Base-by-base conservation (phyloP, 1,140 invertebrate genomes). In the Pogonomyrmex californicus region DNA sequence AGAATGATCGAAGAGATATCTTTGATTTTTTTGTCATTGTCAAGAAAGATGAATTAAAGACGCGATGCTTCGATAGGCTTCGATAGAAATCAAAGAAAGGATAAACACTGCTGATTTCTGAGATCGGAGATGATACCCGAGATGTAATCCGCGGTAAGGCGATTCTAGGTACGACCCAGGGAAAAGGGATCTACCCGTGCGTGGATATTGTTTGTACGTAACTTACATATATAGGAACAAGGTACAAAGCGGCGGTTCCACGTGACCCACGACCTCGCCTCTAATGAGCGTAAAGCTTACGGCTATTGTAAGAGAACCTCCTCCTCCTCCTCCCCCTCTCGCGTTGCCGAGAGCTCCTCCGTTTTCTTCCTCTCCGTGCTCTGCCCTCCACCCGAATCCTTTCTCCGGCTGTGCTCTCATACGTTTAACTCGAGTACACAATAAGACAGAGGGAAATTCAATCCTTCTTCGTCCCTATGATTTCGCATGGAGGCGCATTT, bases 261-360 rank as follows among this genome's bases (percentile, higher is more conserved):
- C 73, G 68, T 85, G 91, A 92, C 92, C 92, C 91, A 81, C 88
- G 93, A 94, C 93, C 92, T 87, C 68, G 73, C 76, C 92, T 93
- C 92, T 95, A 94, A 95, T 94, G 93, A 95, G 91, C 92, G 91
- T 92, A 82, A 91, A 92, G 92, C 92, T 83, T 83, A 90, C 90
- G 91, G 93, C 92, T 93, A 94, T 94, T 94, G 93, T 94, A 88
- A 89, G 54, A 86, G 71, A 76, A 76, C 66, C 89, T 90, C 60
- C 71, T 90, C 66, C 89, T 90, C 60, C 71, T 90, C 23, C 23
- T 23, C 0, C 23, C 23, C 88, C 86, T 49, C 88, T 85, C 83
- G 85, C 86, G 65, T 90, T 85, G 79, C 70, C 9, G n/a, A 71
- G 30, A 73, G n/a, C 36, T 73, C n/a, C 33, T 63, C 62, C 56